These are phyloP conservation scores for Geotrypetes seraphini DNA, from an alignment of 2,797 vertebrate genomes.

Conservation along the genomic window DNA sequence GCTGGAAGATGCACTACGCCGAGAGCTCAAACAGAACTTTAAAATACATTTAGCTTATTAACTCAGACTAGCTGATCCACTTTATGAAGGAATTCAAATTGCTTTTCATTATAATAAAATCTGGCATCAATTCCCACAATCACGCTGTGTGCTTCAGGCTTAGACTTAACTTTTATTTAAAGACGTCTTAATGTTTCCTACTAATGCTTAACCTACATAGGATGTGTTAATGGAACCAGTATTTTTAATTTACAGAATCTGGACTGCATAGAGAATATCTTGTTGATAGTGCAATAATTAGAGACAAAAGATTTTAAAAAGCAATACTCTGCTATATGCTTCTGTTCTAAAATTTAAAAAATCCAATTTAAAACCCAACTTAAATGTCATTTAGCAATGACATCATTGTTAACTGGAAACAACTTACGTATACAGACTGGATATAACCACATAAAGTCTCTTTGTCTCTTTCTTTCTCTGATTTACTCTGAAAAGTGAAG, in stretches of 20 bases:
- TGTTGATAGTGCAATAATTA: constrained; percentile 40
- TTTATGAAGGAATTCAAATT: constrained; percentile 18
- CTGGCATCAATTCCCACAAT: constrained; percentile 25
- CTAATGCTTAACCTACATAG: constrained; percentile 15
- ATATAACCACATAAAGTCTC: too few relatives aligned
- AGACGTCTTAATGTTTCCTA: background rate
- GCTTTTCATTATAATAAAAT: constrained; percentile 20
- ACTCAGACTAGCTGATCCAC: constrained; percentile 3
- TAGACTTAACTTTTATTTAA: constrained; percentile 21
- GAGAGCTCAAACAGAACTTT: background rate
- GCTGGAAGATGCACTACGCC: background rate
- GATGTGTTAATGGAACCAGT: constrained; percentile 14
- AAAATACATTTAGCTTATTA: constrained; percentile 1
- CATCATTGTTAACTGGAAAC: constrained; percentile 26
- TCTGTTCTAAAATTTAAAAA: constrained; percentile 39
- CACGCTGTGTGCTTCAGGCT: constrained; percentile 22
- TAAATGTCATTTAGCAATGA: constrained; percentile 32
- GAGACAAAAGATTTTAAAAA: constrained; percentile 47
- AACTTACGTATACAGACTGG: constrained; percentile 16
- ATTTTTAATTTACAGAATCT: constrained; percentile 34
- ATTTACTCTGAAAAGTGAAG: background rate
- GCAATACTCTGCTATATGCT: constrained; percentile 20
- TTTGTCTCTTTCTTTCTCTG: too few relatives aligned
- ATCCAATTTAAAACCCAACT: constrained; percentile 34
- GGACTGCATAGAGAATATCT: constrained; percentile 43